A percentile compares a stretch with the other conserved stretches of the same genome.
phyloP scores from a whole-genome alignment of 92 coral and sea anemone species.

The Umimayanthus chanpuru region DNA sequence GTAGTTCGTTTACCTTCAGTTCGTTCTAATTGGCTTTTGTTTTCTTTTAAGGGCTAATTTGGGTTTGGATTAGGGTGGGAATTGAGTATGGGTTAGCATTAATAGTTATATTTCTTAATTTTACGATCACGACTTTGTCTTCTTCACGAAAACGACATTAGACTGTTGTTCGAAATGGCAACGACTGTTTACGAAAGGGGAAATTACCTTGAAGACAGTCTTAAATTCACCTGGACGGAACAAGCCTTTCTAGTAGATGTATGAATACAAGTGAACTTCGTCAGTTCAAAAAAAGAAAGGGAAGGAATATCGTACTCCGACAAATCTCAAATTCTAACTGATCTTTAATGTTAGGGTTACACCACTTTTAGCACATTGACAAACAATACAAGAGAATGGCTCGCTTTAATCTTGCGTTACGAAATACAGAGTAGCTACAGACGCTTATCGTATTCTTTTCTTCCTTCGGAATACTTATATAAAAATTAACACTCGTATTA shows the following conservation, averaged over 20 bases:
- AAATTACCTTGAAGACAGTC: neutral
- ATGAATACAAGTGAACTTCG: neutral
- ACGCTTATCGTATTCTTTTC: neutral
- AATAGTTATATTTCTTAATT: no score
- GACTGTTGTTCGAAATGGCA: no score
- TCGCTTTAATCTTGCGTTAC: neutral
- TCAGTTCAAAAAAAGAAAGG: neutral
- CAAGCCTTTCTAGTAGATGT: neutral
- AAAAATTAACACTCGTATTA: neutral
- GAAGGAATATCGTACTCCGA: neutral
- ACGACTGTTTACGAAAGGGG: no score
- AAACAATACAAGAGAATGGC: neutral
- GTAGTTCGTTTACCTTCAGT: no score
- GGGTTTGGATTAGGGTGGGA: no score
- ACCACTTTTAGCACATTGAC: neutral
- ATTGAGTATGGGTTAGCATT: no score
- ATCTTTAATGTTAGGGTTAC: neutral
- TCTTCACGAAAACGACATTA: no score
- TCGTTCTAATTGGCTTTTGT: no score
- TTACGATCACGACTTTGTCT: no score
- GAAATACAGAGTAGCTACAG: neutral
- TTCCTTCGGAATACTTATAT: neutral
- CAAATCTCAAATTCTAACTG: neutral
- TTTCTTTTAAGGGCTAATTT: no score
- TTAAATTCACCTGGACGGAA: neutral